Percentiles rank a stretch among this genome's conserved stretches.
phyloP scores from a whole-genome alignment of 2,797 vertebrate genomes.

The Hydrocynus forskahlii region DNA sequence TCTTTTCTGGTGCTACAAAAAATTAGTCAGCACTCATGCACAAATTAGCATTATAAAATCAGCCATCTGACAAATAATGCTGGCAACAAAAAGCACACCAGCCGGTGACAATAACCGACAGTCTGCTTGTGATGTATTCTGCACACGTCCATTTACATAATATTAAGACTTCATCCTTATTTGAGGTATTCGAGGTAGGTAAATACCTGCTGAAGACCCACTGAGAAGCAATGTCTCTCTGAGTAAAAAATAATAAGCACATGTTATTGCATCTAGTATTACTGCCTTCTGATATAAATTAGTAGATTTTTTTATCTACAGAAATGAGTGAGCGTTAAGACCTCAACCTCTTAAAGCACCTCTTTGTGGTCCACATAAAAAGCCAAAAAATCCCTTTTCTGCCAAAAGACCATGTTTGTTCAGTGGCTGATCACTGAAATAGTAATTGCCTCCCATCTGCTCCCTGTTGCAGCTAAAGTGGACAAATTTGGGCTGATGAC shows the following conservation, averaged over 20 bases:
- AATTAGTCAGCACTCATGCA: constrained; percentile 24
- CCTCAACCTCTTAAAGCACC: constrained; percentile 19
- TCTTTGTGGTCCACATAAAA: constrained; percentile 61
- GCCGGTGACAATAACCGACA: constrained; percentile 34
- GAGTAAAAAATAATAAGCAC: background rate
- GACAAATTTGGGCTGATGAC: constrained; percentile 53
- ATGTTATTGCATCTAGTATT: background rate
- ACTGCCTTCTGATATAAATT: background rate
- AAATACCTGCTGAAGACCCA: background rate
- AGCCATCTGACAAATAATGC: constrained; percentile 29
- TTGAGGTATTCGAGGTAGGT: background rate
- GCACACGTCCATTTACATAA: constrained; percentile 20
- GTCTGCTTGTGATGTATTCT: constrained; percentile 32
- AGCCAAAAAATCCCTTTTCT: constrained; percentile 58
- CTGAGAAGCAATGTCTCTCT: background rate
- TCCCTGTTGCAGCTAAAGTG: constrained; percentile 55
- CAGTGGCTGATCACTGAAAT: constrained; percentile 67
- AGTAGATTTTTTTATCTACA: background rate
- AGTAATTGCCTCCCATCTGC: constrained; percentile 76
- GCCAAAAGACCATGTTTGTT: constrained; percentile 73
- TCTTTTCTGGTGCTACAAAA: constrained; percentile 7
- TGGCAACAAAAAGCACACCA: constrained; percentile 24
- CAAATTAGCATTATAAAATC: constrained; percentile 25
- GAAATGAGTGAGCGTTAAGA: background rate
- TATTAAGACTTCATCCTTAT: constrained; percentile 10